Conservation (phyloP, 2,888 invertebrate species). For the Neoascia interrupta region DNA sequence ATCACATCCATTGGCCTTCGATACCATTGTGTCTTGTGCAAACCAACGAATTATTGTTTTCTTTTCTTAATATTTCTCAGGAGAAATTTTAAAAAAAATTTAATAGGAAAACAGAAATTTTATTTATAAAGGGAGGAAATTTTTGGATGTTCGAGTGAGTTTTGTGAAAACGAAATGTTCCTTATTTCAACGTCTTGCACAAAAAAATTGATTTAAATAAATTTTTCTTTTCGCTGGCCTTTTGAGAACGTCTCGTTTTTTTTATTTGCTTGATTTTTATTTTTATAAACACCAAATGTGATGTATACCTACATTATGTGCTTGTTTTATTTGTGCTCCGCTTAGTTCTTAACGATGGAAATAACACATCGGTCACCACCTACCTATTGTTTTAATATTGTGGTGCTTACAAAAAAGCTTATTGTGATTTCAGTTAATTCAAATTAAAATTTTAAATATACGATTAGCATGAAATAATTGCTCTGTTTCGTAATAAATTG, state of each 20-base stretch:
- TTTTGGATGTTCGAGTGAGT: conserved; percentile 56
- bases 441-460: not conserved
- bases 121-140: conserved; percentile 54
- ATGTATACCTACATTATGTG: not conserved
- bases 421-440: conserved; percentile 33
- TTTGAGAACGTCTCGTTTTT: not conserved
- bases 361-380: not conserved
- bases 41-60: conserved; percentile 19
- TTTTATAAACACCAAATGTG: not conserved
- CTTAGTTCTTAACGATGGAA: not conserved
- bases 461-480: not conserved
- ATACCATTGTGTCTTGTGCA: not conserved
- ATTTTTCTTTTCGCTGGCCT: not conserved
- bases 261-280: conserved; percentile 16
- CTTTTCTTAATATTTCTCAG: conserved; percentile 47
- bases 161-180: conserved; percentile 20
- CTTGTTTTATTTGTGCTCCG: not conserved
- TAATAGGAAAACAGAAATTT: conserved; percentile 46
- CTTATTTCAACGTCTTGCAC: too few species aligned
- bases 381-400: conserved; percentile 12
- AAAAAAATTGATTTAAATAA: not conserved
- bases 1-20: conserved; percentile 48
- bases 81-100: conserved; percentile 41
- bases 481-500: conserved; percentile 5
- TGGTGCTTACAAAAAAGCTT: conserved; percentile 14